Evolutionary conservation across 1,140 invertebrate species (phyloP), one percentile per base, ranked within the genome.

Genomic region (Ceratina calcarata): DNA sequence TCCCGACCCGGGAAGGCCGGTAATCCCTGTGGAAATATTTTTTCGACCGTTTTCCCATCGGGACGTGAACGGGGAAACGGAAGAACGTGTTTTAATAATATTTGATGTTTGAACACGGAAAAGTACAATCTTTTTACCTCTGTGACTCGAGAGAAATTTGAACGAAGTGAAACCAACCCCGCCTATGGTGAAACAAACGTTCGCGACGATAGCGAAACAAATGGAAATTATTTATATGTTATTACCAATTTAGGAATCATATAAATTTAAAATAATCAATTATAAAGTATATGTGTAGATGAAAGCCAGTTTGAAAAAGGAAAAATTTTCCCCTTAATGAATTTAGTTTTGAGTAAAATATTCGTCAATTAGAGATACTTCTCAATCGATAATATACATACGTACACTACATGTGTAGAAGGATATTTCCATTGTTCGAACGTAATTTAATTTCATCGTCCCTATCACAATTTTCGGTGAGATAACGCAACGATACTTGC

Each of bases 11-110:
- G 55, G 55, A 57, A 57, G 55, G 55, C 4, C 4, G 45, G 49
- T 71, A 78, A 70, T 64, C 68, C 68, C 68, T 22, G 32, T 24
- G 65, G 49, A 78, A 78, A 71, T 71, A 71, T 78, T 45, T 78
- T 68, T 60, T n/a, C 37, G 10, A 20, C 49, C 18, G 18, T 8
- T 12, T 15, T n/a, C 12, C 16, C 2, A 16, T 16, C 20, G 7
- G 2, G 20, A 24, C 49, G 20, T 12, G 45, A 20, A 16, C 8
- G 32, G 13, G 7, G 7, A 18, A 58, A 45, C 12, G 58, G 20
- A 1, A 12, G 16, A 27, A 27, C 15, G 20, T 76, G 58, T 58
- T 68, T 58, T 68, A 69, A 77, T 51, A 60, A 68, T 49, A 67
- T 69, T 77, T 61, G 66, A 69, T 37, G 74, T 60, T 49, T 61